Base-by-base conservation (phyloP, 1,140 invertebrate species). In the Bradysia coprophila region DNA sequence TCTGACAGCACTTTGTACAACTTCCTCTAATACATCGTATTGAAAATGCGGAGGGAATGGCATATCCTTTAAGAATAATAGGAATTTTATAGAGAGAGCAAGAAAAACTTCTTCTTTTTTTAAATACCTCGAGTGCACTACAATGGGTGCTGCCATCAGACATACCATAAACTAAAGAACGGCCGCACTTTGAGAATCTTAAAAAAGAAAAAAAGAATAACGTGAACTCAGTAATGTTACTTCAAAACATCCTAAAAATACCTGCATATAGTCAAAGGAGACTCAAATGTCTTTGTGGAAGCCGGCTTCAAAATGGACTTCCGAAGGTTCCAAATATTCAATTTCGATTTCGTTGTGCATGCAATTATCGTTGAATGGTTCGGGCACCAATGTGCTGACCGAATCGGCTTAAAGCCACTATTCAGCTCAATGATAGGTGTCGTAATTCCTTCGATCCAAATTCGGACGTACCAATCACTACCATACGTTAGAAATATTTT, bases 301-400 rank as follows among this genome's bases (percentile, higher is more conserved):
- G 69, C 69, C 0, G 79, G 75, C 11, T 67, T 65, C 20, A 78
- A 68, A 2, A 64, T 72, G 48, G 76, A 80, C 11, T 74, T 62
- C 21, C 71, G 66, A 1, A 85, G 59, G 51, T 83, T 76, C 81
- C 81, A 85, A 23, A 85, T 65, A 18, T 73, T 73, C 4, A 85
- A 67, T 5, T 71, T 69, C 50, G 76, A 76, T 6, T 74, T 74
- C 34, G 74, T 78, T 1, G 80, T 72, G 1, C 76, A 79, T 2
- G 83, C 78, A 41, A 91, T 69, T 2, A 91, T 76, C 0, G 84
- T 87, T 0, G 85, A 79, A 49, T 85, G 82, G 6, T 73, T 76
- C 1, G 83, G 85, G 49, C 80, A 76, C 76, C 87, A 92, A 1
- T 69, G 67, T 6, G 78, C 75, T 41, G 72, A 76, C 48, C 70